phyloP scores from a whole-genome alignment of 2,113 vertebrate species.

The Miniopterus natalensis region DNA sequence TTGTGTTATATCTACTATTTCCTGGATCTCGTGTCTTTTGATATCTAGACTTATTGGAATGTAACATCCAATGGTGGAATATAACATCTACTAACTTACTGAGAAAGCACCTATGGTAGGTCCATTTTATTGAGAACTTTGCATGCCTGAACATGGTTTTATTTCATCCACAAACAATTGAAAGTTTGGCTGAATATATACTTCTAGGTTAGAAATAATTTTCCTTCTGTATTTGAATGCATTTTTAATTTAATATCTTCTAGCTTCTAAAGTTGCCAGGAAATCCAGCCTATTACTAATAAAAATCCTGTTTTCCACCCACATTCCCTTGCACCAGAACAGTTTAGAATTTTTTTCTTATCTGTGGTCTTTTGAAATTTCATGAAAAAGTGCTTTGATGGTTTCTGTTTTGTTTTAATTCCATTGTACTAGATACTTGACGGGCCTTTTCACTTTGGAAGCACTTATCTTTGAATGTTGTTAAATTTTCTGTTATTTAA shows the following conservation, averaged over 20 bases:
- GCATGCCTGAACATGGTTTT: background rate
- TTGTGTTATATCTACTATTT: slow-evolving; percentile 1
- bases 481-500: slow-evolving; percentile 34
- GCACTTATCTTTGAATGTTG: background rate
- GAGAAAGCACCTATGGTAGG: background rate
- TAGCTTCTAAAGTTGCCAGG: slow-evolving; percentile 38
- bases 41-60: background rate
- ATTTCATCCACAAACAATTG: slow-evolving; percentile 15
- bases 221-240: slow-evolving; percentile 30
- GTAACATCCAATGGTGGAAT: background rate
- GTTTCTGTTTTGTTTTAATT: background rate
- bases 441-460: background rate
- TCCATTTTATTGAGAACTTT: background rate
- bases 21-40: background rate
- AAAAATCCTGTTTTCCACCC: slow-evolving; percentile 24
- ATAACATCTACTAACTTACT: background rate
- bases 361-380: slow-evolving; percentile 31
- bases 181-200: slow-evolving; percentile 6
- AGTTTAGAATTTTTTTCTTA: slow-evolving; percentile 38
- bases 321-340: background rate
- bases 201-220: slow-evolving; percentile 55
- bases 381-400: background rate
- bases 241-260: slow-evolving; percentile 39
- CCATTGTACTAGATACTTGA: background rate
- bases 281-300: slow-evolving; percentile 22